phyloP scores from a whole-genome alignment of 2,113 vertebrate species.

The Saiga tatarica region DNA sequence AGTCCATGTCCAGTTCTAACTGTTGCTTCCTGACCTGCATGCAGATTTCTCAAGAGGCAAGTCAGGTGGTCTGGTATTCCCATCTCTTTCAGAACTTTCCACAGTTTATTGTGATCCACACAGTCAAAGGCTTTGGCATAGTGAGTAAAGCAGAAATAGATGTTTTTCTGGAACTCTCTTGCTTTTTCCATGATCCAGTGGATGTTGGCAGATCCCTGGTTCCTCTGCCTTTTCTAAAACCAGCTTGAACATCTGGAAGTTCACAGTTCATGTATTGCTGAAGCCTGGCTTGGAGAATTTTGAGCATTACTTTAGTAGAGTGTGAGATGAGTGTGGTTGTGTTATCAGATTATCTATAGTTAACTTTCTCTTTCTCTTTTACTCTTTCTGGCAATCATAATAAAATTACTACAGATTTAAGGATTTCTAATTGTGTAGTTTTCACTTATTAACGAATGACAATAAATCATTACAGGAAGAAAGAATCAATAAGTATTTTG shows the following conservation, averaged over 20 bases:
- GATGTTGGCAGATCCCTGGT: background rate
- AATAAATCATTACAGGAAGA: background rate
- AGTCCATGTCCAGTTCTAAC: background rate
- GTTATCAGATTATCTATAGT: background rate
- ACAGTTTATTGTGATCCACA: background rate
- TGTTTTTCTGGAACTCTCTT: background rate
- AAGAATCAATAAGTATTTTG: conserved; percentile 27
- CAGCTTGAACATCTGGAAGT: background rate
- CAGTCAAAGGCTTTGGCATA: background rate
- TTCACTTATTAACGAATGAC: conserved; percentile 1
- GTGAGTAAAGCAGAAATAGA: background rate
- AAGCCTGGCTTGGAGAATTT: background rate
- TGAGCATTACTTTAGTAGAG: background rate
- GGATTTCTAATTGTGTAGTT: conserved; percentile 6
- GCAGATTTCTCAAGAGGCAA: background rate
- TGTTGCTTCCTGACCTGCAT: background rate
- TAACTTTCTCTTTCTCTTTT: background rate
- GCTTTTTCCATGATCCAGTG: background rate
- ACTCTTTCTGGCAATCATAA: background rate
- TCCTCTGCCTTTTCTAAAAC: background rate
- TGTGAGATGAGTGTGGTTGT: background rate
- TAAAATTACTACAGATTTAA: conserved; percentile 30
- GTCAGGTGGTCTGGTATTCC: background rate
- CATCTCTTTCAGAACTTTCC: background rate
- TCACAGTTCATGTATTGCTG: background rate